phyloP scores from a whole-genome alignment of 1,140 invertebrate genomes.

The Drosophila nigrodunni region DNA sequence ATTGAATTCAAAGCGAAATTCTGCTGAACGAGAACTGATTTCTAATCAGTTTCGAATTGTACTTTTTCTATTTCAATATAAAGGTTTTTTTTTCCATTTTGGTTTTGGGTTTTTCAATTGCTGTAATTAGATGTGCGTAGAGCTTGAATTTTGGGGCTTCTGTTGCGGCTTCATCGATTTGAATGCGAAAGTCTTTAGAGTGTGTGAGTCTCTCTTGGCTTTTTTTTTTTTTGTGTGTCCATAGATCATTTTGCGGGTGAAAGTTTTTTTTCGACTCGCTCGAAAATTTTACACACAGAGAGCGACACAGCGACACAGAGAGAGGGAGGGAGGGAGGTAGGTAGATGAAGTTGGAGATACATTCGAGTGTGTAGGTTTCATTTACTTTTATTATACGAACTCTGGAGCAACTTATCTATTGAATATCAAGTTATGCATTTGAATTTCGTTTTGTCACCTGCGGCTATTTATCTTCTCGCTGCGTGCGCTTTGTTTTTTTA shows the following conservation, averaged over 20 bases:
- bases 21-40: constrained; percentile 65
- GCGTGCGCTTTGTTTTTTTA: constrained; percentile 32
- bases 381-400: constrained; percentile 72
- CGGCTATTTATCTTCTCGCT: constrained; percentile 63
- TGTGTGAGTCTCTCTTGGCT: constrained; percentile 23
- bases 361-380: constrained; percentile 53
- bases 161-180: constrained; percentile 37
- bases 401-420: constrained; percentile 71
- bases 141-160: constrained; percentile 25
- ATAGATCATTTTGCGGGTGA: constrained; percentile 76
- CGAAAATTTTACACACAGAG: constrained; percentile 35
- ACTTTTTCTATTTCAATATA: background rate
- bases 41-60: constrained; percentile 60
- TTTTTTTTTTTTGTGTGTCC: constrained; percentile 52
- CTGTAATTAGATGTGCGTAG: constrained; percentile 77
- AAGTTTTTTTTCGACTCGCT: constrained; percentile 61
- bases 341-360: background rate
- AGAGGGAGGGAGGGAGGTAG: constrained; percentile 8
- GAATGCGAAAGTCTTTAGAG: constrained; percentile 64
- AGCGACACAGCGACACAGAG: background rate
- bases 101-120: constrained; percentile 49
- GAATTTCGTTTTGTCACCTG: constrained; percentile 75
- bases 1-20: constrained; percentile 30
- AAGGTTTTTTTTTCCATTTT: background rate
- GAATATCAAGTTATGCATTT: constrained; percentile 80